Conservation (phyloP, 2,797 vertebrate species). For the Poeciliopsis paucimaculata region DNA sequence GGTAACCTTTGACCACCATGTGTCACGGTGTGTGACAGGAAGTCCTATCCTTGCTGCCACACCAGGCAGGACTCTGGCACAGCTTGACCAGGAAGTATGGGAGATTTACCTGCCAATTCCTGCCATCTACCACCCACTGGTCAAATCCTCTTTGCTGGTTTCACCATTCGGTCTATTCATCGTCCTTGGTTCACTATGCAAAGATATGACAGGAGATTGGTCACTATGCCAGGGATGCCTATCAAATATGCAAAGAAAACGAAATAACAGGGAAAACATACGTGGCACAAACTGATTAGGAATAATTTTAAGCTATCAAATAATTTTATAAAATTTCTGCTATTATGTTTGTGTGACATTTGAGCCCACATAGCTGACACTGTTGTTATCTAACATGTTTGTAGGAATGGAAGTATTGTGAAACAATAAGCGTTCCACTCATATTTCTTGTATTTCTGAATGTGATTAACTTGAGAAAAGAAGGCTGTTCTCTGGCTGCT, state of each 20-base stretch:
- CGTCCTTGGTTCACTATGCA: slow-evolving; percentile 47
- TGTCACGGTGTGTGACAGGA: slow-evolving; percentile 20
- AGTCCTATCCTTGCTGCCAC: slow-evolving; percentile 4
- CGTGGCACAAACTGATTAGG: background rate
- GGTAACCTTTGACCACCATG: slow-evolving; percentile 2
- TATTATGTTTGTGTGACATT: background rate
- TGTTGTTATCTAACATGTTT: background rate
- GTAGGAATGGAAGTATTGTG: slow-evolving; percentile 24
- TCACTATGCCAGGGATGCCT: slow-evolving; percentile 51
- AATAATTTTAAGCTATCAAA: background rate
- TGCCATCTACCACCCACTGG: slow-evolving; percentile 49
- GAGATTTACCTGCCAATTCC: slow-evolving; percentile 49
- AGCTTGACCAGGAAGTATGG: slow-evolving; percentile 51
- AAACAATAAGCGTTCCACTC: slow-evolving; percentile 1
- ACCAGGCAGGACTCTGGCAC: slow-evolving; percentile 48
- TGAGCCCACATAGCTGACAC: background rate
- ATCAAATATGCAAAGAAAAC: slow-evolving; percentile 34
- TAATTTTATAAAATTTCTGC: background rate
- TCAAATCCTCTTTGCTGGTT: slow-evolving; percentile 65
- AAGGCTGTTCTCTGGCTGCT: slow-evolving; percentile 34
- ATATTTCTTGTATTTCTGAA: slow-evolving; percentile 14
- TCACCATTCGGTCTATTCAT: slow-evolving; percentile 49
- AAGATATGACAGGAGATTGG: slow-evolving; percentile 45
- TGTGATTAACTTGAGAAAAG: slow-evolving; percentile 28
- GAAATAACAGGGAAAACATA: slow-evolving; percentile 1